Percentiles rank a stretch among this genome's conserved stretches.
Conservation (phyloP, 2,797 vertebrate species). For the Myotis vivesi region DNA sequence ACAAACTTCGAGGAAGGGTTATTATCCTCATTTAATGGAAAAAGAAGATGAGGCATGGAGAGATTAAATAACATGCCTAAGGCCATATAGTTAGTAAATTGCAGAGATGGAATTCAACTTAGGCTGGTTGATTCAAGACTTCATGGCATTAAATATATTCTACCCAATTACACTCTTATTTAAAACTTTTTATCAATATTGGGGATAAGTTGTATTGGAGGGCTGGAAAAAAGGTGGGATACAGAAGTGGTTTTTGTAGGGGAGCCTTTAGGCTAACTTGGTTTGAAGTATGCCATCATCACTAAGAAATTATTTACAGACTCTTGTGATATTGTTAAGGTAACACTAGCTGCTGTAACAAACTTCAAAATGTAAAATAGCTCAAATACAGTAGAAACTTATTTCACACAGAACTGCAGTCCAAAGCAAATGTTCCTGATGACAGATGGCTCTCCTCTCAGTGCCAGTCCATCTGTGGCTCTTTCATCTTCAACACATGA, state of each 20-base stretch:
- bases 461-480: background rate
- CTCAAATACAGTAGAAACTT: background rate
- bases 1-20: background rate
- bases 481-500: background rate
- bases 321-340: background rate
- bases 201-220: background rate
- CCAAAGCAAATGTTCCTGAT: background rate
- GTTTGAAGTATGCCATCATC: background rate
- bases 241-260: background rate
- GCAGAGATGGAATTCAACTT: background rate
- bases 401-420: background rate
- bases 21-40: background rate
- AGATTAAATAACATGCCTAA: too few species aligned
- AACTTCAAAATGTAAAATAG: background rate
- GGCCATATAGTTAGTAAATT: background rate
- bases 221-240: background rate
- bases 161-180: background rate
- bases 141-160: background rate
- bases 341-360: background rate
- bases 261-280: background rate
- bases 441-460: background rate
- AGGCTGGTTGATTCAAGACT: background rate
- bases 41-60: too few species aligned
- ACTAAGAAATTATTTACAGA: background rate
- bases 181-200: background rate